Conservation (phyloP, 1,140 invertebrate genomes). For the Calosoma granatense region DNA sequence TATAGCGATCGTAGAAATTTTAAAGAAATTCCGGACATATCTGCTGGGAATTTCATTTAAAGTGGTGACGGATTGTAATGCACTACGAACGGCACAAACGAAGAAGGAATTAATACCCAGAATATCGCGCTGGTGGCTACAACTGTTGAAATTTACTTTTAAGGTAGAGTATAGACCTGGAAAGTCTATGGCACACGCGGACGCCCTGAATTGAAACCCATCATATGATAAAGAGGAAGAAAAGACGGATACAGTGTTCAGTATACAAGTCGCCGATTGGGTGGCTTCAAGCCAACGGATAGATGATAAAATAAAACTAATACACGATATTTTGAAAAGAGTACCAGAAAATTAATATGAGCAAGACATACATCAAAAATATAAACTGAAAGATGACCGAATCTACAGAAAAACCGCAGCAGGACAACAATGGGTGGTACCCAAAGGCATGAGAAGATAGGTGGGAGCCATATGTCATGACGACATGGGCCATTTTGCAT, state of each 20-base stretch:
- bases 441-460: slow-evolving; percentile 21
- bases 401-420: slow-evolving; percentile 23
- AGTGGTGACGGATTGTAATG: slow-evolving; percentile 1
- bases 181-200: slow-evolving; percentile 18
- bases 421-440: slow-evolving; percentile 25
- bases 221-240: not conserved
- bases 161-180: slow-evolving; percentile 18
- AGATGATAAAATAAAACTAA: slow-evolving; percentile 13
- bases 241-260: slow-evolving; percentile 7
- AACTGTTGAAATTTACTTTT: slow-evolving; percentile 7
- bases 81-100: slow-evolving; percentile 5
- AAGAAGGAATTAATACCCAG: not conserved
- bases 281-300: slow-evolving; percentile 16
- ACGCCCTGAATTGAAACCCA: slow-evolving; percentile 12
- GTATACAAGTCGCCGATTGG: slow-evolving; percentile 16
- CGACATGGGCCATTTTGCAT: slow-evolving; percentile 27
- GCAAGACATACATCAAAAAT: slow-evolving; percentile 22
- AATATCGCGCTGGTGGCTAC: slow-evolving; percentile 7
- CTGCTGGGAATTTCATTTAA: not conserved
- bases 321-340: slow-evolving; percentile 14
- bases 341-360: slow-evolving; percentile 16
- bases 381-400: slow-evolving; percentile 20
- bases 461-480: slow-evolving; percentile 27
- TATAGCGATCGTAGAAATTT: slow-evolving; percentile 16
- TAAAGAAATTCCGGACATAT: not conserved